These are phyloP conservation scores for Pseudomyrmex dendroicus DNA, from an alignment of 1,140 invertebrate species.

Conservation along the genomic window DNA sequence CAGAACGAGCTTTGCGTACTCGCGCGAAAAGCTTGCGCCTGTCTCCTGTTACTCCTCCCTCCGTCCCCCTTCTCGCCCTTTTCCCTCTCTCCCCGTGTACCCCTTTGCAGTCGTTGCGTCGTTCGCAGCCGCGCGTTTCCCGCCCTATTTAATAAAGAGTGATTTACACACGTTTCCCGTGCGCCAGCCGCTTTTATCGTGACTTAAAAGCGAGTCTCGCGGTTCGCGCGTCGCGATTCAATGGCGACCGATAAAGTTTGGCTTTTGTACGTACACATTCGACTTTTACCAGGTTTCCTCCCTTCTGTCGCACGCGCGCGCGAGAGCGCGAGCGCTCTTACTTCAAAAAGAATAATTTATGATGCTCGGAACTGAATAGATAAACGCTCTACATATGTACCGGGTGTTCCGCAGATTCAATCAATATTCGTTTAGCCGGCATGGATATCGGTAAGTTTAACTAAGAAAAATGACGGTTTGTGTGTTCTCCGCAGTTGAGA, in stretches of 20 bases:
- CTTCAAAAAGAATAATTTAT: constrained; percentile 60
- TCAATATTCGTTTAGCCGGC: constrained; percentile 24
- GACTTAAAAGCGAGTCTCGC: constrained; percentile 58
- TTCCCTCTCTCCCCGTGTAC: background rate
- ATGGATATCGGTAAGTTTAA: background rate
- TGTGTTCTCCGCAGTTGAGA: background rate
- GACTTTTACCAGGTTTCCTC: constrained; percentile 12
- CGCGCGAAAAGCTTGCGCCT: constrained; percentile 57
- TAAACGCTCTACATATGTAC: constrained; percentile 33
- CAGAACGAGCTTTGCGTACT: constrained; percentile 52
- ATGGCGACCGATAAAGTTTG: constrained; percentile 56
- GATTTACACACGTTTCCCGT: constrained; percentile 73
- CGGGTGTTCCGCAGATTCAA: background rate
- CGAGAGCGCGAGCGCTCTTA: background rate
- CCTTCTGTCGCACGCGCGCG: background rate
- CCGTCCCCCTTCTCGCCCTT: background rate
- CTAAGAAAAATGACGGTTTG: background rate
- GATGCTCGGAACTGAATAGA: constrained; percentile 34
- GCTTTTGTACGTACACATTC: constrained; percentile 54
- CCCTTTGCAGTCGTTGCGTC: constrained; percentile 12
- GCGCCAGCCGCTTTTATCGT: constrained; percentile 53
- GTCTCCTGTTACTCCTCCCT: constrained; percentile 30
- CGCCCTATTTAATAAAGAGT: constrained; percentile 77
- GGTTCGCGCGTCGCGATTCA: constrained; percentile 49
- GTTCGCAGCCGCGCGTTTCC: constrained; percentile 61